phyloP scores from a whole-genome alignment of 2,888 invertebrate genomes.

The Patella caerulea region DNA sequence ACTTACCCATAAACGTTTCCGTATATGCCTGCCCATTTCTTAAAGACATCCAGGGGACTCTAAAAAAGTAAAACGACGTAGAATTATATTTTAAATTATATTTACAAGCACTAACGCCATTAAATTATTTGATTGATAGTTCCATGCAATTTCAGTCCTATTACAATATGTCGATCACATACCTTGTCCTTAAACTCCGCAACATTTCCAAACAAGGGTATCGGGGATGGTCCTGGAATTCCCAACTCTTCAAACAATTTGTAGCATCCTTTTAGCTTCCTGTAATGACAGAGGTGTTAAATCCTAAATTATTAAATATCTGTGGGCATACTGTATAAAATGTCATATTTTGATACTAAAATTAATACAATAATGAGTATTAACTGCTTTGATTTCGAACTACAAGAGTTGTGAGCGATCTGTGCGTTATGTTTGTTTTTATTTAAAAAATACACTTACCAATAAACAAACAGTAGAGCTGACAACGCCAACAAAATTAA shows the following conservation, averaged over 20 bases:
- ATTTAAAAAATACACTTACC: too few species aligned
- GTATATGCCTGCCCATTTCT: conserved; percentile 42
- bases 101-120: not conserved
- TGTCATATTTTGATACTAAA: too few species aligned
- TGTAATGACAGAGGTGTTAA: not conserved
- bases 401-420: too few species aligned
- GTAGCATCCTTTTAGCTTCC: conserved; percentile 15
- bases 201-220: conserved; percentile 23
- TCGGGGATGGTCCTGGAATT: conserved; percentile 19
- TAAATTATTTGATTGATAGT: not conserved
- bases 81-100: not conserved
- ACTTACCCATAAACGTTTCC: conserved; percentile 54
- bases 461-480: too few species aligned
- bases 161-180: not conserved
- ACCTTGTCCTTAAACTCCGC: conserved; percentile 23
- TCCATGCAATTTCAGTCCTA: not conserved
- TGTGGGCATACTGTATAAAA: too few species aligned
- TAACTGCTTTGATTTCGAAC: too few species aligned
- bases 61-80: conserved; percentile 27
- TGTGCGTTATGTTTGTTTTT: too few species aligned
- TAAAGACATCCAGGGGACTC: conserved; percentile 46
- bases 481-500: too few species aligned
- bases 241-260: conserved; percentile 10
- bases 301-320: too few species aligned
- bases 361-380: too few species aligned